phyloP scores from a whole-genome alignment of 1,140 invertebrate species.

The Cepaea nemoralis region DNA sequence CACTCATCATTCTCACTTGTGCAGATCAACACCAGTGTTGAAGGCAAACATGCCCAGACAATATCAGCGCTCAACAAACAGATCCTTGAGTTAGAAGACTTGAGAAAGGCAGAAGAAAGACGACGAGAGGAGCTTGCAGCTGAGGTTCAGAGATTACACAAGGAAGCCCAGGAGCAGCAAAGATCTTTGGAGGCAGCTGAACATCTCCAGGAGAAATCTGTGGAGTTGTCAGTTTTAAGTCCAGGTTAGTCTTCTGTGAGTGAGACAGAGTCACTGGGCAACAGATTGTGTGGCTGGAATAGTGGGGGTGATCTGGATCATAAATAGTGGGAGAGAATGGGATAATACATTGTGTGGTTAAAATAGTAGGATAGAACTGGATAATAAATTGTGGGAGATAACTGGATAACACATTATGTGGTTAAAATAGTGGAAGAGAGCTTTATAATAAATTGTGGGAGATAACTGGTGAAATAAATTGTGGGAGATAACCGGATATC shows the following conservation, averaged over 20 bases:
- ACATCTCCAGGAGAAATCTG: neutral
- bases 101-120: slow-evolving; percentile 24
- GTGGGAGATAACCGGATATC: too few relatives aligned
- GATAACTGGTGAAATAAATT: too few relatives aligned
- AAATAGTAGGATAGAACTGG: too few relatives aligned
- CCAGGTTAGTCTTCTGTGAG: neutral
- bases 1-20: neutral
- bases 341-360: too few relatives aligned
- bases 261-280: too few relatives aligned
- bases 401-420: too few relatives aligned
- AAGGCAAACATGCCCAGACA: neutral
- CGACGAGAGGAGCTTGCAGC: slow-evolving; percentile 20
- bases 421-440: too few relatives aligned
- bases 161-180: slow-evolving; percentile 23
- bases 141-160: slow-evolving; percentile 32
- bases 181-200: slow-evolving; percentile 21
- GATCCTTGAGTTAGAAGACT: slow-evolving; percentile 28
- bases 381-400: too few relatives aligned
- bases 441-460: too few relatives aligned
- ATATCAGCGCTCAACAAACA: neutral
- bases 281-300: too few relatives aligned
- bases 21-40: neutral
- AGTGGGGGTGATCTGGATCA: too few relatives aligned
- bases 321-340: too few relatives aligned
- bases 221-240: neutral